phyloP scores from a whole-genome alignment of 2,113 vertebrate species.

The Peromyscus maniculatus region DNA sequence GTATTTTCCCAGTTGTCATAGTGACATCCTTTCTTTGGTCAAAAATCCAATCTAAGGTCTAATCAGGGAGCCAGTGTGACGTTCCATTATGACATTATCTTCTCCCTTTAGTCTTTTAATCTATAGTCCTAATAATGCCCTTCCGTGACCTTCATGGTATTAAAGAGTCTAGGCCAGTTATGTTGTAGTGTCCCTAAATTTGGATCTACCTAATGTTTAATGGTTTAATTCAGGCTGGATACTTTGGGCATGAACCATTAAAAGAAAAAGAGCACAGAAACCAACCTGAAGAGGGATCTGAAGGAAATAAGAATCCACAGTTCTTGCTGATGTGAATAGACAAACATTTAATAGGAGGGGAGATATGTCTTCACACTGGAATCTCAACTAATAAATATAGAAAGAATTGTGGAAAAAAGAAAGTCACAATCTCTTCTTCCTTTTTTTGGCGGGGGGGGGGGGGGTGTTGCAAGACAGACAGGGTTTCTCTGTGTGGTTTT shows the following conservation, averaged over 20 bases:
- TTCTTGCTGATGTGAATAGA: neutral
- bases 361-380: neutral
- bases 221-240: constrained; percentile 3
- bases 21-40: neutral
- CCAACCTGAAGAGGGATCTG: neutral
- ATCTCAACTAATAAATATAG: constrained; percentile 6
- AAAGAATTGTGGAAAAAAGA: constrained; percentile 36
- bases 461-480: too few relatives aligned
- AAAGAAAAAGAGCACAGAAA: neutral
- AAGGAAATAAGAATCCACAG: neutral
- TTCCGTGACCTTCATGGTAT: neutral
- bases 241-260: neutral
- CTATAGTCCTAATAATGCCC: neutral
- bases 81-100: neutral
- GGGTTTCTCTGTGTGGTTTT: too few relatives aligned
- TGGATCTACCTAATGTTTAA: neutral
- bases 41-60: neutral
- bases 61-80: neutral
- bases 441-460: too few relatives aligned
- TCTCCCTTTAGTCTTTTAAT: neutral
- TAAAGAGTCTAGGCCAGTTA: neutral
- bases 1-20: neutral
- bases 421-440: neutral
- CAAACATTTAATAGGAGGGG: neutral
- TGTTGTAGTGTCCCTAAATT: neutral